Conservation (phyloP, 2,888 invertebrate genomes). For the Acleris emargana region DNA sequence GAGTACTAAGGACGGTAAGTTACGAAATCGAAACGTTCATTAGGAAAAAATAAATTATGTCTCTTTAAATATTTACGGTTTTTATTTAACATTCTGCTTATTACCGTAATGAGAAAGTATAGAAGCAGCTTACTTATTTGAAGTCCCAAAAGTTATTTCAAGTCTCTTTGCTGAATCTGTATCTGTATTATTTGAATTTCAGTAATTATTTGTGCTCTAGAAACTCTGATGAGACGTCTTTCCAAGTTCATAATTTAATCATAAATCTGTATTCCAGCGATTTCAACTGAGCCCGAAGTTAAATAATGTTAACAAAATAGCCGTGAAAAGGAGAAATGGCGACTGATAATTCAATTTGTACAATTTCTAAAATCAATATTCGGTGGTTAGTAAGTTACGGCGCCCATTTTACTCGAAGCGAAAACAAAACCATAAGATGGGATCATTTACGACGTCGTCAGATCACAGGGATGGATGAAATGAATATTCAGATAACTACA, state of each 20-base stretch:
- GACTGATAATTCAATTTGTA: slow-evolving; percentile 17
- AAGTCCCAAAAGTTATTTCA: slow-evolving; percentile 8
- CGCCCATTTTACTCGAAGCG: not conserved
- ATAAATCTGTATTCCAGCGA: slow-evolving; percentile 27
- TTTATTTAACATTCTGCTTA: too few relatives aligned
- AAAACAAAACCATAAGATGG: slow-evolving; percentile 19
- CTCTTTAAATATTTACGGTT: too few relatives aligned
- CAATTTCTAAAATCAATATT: slow-evolving; percentile 3
- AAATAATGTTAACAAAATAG: slow-evolving; percentile 19
- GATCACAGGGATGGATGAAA: not conserved
- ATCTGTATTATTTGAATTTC: slow-evolving; percentile 13
- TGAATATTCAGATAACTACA: slow-evolving; percentile 7
- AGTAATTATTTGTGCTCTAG: slow-evolving; percentile 19
- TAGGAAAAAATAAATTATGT: too few relatives aligned
- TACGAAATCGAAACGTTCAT: not conserved
- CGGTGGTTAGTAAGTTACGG: slow-evolving; percentile 2
- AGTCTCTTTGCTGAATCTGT: slow-evolving; percentile 4
- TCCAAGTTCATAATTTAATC: slow-evolving; percentile 30
- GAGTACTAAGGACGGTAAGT: too few relatives aligned
- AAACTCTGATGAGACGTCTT: slow-evolving; percentile 29
- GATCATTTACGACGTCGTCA: slow-evolving; percentile 7
- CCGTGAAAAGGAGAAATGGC: slow-evolving; percentile 24
- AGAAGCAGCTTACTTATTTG: slow-evolving; percentile 10
- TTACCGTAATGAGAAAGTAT: too few relatives aligned
- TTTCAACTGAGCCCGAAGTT: slow-evolving; percentile 24